Base-by-base conservation (phyloP, 2,797 vertebrate genomes). In the Spinus olivaceus region DNA sequence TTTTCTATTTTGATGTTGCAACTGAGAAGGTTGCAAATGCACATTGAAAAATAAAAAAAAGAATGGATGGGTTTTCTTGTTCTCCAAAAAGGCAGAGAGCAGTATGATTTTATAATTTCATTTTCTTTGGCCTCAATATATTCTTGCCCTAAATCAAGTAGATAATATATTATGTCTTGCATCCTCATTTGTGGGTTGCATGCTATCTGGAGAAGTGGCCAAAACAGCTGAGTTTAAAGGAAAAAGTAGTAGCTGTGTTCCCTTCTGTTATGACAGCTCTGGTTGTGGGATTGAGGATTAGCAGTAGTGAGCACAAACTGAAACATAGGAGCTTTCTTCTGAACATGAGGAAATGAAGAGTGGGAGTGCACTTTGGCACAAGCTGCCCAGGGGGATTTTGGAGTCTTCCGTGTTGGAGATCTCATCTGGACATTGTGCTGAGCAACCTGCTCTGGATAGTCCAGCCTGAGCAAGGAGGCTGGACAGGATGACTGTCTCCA, bases 271-370 rank as follows among this genome's bases (percentile, higher is more conserved):
- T 23, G 28, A 39, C 17, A 54, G 2, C 22, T 39, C 10, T 56
- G 14, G 5, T 51, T 65, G 51, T 56, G 47, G 35, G 49, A 60
- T 11, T 65, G 51, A 78, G n/a, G 32, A 37, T 56, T 21, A 22
- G 42, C 44, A 9, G 35, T 56, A 49, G 17, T 44, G 20, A 63
- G 56, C 42, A 70, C 7, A 21, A 42, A 18, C n/a, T n/a, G 37
- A 44, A 69, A 8, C 8, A 21, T 1, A 18, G 42, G 6, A 37
- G 3, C 37, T 50, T 69, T 23, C 35, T 42, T 49, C 41, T 42
- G 19, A 44, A 18, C 19, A 18, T 56, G 9, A n/a, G 32, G 32
- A 61, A 39, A 28, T 0, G 0, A 32, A 24, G 35, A 56, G 42
- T 44, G 12, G 20, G 20, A 19, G 42, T 88, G 47, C 25, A 16